Percentiles rank a stretch among this genome's conserved stretches.
These are phyloP conservation scores for Trachelus troglodyta DNA, from an alignment of 2,888 invertebrate genomes.

Conservation along the genomic window DNA sequence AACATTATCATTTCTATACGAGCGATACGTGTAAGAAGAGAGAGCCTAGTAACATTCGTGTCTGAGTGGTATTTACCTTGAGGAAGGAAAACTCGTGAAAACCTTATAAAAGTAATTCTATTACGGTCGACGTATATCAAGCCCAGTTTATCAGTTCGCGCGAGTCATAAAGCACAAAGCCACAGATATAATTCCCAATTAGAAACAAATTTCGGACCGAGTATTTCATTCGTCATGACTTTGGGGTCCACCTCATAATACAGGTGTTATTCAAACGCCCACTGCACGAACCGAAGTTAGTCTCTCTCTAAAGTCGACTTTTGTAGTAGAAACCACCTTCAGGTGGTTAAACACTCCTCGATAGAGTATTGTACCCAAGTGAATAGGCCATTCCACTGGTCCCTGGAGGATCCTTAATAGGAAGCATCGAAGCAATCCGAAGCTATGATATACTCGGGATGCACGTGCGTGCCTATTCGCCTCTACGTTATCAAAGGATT, in stretches of 20 bases:
- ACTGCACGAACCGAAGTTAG: too few species aligned
- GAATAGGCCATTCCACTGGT: neutral
- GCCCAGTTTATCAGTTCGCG: neutral
- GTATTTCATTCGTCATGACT: neutral
- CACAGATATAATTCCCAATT: neutral
- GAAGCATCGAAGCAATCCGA: neutral
- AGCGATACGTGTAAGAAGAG: neutral
- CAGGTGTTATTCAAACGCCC: neutral
- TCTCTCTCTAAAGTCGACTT: too few species aligned
- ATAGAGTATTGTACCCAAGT: neutral
- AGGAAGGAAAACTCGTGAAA: neutral
- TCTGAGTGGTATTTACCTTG: neutral
- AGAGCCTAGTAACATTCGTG: neutral
- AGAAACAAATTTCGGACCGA: neutral
- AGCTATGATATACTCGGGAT: neutral
- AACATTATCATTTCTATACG: too few species aligned
- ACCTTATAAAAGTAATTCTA: neutral
- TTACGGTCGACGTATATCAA: neutral
- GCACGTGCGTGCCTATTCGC: neutral
- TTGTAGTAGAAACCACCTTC: too few species aligned
- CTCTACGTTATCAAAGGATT: neutral
- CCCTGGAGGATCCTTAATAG: neutral
- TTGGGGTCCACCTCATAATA: neutral
- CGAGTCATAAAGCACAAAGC: neutral
- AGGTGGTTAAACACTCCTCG: neutral